These are phyloP conservation scores for Aleadryas rufinucha DNA, from an alignment of 2,113 vertebrate genomes.

Conservation along the genomic window DNA sequence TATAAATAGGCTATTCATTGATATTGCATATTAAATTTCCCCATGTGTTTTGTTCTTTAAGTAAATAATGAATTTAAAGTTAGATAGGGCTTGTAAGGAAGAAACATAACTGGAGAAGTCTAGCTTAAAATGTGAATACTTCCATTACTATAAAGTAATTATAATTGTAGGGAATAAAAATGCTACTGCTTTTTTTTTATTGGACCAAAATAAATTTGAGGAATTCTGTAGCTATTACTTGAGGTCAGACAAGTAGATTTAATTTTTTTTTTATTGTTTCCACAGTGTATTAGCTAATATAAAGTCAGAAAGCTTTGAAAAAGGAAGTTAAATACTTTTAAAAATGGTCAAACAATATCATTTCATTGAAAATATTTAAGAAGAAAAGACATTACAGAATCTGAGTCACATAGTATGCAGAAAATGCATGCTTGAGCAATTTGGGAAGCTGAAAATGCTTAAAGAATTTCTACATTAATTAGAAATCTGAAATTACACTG, in stretches of 20 bases:
- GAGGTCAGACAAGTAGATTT: not conserved
- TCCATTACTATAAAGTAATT: not conserved
- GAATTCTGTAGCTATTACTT: not conserved
- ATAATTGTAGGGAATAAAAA: not conserved
- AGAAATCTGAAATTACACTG: not conserved
- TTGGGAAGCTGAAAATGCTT: not conserved
- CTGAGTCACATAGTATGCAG: not conserved
- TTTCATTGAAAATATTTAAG: slow-evolving; percentile 18
- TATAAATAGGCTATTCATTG: not conserved
- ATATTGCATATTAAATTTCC: not conserved
- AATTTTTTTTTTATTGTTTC: not conserved
- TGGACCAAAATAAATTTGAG: not conserved
- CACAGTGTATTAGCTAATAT: not conserved
- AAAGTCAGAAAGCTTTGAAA: not conserved
- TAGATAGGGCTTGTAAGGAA: not conserved
- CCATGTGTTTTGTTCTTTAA: slow-evolving; percentile 2
- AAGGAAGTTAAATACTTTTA: not conserved
- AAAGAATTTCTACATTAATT: slow-evolving; percentile 28
- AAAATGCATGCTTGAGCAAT: not conserved
- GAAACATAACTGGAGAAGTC: not conserved
- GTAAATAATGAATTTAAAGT: not conserved
- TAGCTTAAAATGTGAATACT: not conserved
- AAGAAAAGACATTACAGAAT: not conserved
- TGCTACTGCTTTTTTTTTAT: not conserved
- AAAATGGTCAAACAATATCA: not conserved